phyloP scores from a whole-genome alignment of 1,140 invertebrate species.

The Micrasema longulum region DNA sequence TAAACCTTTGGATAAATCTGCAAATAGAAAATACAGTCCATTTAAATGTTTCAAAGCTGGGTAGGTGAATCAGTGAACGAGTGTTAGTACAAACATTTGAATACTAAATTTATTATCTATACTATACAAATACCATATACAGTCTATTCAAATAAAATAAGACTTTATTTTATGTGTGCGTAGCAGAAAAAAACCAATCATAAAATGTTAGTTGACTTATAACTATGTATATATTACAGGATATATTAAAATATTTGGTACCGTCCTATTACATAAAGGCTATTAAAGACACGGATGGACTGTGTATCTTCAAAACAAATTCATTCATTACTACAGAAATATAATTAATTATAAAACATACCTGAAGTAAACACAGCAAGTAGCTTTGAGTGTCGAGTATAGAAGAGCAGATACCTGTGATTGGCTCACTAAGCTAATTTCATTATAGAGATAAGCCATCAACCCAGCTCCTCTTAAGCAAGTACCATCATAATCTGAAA shows the following conservation, averaged over 20 bases:
- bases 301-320: too few relatives aligned
- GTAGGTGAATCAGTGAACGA: too few relatives aligned
- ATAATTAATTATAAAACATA: slow-evolving; percentile 54
- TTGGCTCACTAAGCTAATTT: slow-evolving; percentile 70
- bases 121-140: too few relatives aligned
- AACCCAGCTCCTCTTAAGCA: slow-evolving; percentile 67
- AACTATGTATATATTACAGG: background rate
- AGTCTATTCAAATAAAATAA: slow-evolving; percentile 23
- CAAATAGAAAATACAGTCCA: too few relatives aligned
- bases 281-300: too few relatives aligned
- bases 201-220: background rate
- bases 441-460: slow-evolving; percentile 71
- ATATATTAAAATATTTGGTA: too few relatives aligned
- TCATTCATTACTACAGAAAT: too few relatives aligned
- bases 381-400: slow-evolving; percentile 70
- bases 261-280: too few relatives aligned
- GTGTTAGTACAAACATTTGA: too few relatives aligned
- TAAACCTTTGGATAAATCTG: slow-evolving; percentile 73
- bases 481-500: slow-evolving; percentile 57
- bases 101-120: too few relatives aligned
- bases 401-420: slow-evolving; percentile 66
- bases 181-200: background rate
- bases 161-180: background rate
- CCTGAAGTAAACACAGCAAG: slow-evolving; percentile 74
- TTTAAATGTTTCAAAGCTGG: too few relatives aligned